A percentile compares a stretch with the other conserved stretches of the same genome.
Conservation (phyloP, 2,888 invertebrate species). For the Oscheius sp. region DNA sequence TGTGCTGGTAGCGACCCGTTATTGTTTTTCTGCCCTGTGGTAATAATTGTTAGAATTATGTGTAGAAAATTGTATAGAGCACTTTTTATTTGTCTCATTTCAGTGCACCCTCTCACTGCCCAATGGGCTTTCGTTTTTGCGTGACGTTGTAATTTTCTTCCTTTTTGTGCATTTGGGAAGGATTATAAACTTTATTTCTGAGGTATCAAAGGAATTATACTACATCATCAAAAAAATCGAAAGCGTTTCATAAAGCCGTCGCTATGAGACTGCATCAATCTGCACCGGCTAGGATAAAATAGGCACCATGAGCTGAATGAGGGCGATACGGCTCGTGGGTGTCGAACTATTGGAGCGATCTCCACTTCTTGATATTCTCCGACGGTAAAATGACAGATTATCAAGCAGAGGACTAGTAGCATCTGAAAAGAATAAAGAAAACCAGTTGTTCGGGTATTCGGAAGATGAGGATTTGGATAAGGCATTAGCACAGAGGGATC, state of each 20-base stretch:
- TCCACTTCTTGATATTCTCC: too few species aligned
- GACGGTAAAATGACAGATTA: too few species aligned
- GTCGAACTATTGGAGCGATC: neutral
- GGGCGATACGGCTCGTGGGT: conserved; percentile 36
- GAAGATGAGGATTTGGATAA: too few species aligned
- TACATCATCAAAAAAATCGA: conserved; percentile 19
- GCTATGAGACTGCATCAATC: conserved; percentile 29
- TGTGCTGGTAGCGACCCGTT: too few species aligned
- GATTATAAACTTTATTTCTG: neutral
- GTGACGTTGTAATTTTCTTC: conserved; percentile 14
- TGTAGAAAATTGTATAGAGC: neutral
- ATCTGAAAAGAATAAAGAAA: too few species aligned
- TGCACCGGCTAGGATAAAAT: conserved; percentile 50
- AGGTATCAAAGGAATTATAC: neutral
- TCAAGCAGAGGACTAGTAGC: too few species aligned
- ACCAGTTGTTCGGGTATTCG: too few species aligned
- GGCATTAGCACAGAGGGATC: too few species aligned
- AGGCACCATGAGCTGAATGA: conserved; percentile 55
- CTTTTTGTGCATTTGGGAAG: neutral
- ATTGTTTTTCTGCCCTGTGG: too few species aligned
- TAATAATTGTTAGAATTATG: too few species aligned
- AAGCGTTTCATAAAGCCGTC: conserved; percentile 22
- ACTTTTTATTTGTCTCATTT: neutral
- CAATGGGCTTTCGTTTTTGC: conserved; percentile 17
- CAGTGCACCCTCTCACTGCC: conserved; percentile 14